Percentiles rank a stretch among this genome's conserved stretches.
Evolutionary conservation across 2,888 invertebrate genomes (phyloP).

Genomic region (Microplitis manilae): DNA sequence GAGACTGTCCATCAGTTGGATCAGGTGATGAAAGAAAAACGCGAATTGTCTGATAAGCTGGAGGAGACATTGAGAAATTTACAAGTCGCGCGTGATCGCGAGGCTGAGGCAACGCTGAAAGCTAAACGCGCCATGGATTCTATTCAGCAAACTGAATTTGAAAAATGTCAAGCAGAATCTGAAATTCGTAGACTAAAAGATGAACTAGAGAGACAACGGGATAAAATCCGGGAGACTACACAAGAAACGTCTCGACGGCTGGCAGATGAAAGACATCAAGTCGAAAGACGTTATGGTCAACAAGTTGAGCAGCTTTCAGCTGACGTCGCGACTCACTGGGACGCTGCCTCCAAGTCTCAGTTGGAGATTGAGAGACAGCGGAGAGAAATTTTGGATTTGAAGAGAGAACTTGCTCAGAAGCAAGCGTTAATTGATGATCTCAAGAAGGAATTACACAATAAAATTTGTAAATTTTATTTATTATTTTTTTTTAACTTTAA

Average conservation of each 20-base stretch:
- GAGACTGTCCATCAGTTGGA: constrained; percentile 58
- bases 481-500: not conserved
- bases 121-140: constrained; percentile 80
- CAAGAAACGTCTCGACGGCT: constrained; percentile 82
- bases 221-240: constrained; percentile 82
- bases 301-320: constrained; percentile 84
- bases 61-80: constrained; percentile 80
- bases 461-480: constrained; percentile 75
- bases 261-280: constrained; percentile 81
- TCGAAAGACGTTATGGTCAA: constrained; percentile 82
- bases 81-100: constrained; percentile 77
- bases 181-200: constrained; percentile 84
- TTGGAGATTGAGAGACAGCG: constrained; percentile 86
- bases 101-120: constrained; percentile 77
- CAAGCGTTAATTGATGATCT: constrained; percentile 84
- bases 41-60: constrained; percentile 68
- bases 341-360: constrained; percentile 80
- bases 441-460: constrained; percentile 84
- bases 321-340: constrained; percentile 86
- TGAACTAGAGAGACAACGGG: constrained; percentile 84
- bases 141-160: constrained; percentile 84
- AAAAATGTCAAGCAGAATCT: constrained; percentile 82
- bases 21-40: constrained; percentile 60
- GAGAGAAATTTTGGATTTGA: constrained; percentile 82
- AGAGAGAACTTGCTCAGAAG: constrained; percentile 84